These are phyloP conservation scores for Lethenteron camtschaticum DNA, from an alignment of 2,113 vertebrate genomes.

Conservation along the genomic window DNA sequence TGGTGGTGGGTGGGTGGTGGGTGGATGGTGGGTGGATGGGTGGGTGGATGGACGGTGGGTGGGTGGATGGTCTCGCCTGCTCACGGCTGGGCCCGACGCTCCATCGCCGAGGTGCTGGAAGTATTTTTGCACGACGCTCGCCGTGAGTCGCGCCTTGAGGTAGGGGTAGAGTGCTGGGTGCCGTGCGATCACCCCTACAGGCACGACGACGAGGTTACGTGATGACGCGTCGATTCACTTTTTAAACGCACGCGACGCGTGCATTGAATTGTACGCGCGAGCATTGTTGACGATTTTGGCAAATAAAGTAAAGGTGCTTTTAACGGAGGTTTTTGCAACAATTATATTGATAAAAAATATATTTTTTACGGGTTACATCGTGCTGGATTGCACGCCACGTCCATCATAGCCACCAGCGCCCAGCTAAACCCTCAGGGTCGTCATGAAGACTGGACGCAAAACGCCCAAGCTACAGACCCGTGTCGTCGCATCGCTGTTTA, in stretches of 20 bases:
- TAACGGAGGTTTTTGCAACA: background rate
- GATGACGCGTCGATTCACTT: too few relatives aligned
- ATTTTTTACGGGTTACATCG: background rate
- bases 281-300: background rate
- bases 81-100: background rate
- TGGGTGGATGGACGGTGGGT: background rate
- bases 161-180: conserved; percentile 49
- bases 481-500: background rate
- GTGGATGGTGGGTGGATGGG: too few relatives aligned
- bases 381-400: background rate
- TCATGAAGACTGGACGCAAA: background rate
- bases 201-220: background rate
- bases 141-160: conserved; percentile 45
- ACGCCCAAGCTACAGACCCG: background rate
- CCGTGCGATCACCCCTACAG: conserved; percentile 36
- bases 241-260: background rate
- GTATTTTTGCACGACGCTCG: conserved; percentile 32
- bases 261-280: background rate
- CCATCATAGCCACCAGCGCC: background rate
- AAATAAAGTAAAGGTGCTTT: background rate
- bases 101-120: conserved; percentile 32
- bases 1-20: too few relatives aligned
- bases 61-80: background rate
- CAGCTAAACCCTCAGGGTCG: background rate
- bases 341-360: background rate